A percentile compares a stretch with the other conserved stretches of the same genome.
Evolutionary conservation across 2,113 vertebrate species (phyloP).

Genomic region (Kryptolebias marmoratus): DNA sequence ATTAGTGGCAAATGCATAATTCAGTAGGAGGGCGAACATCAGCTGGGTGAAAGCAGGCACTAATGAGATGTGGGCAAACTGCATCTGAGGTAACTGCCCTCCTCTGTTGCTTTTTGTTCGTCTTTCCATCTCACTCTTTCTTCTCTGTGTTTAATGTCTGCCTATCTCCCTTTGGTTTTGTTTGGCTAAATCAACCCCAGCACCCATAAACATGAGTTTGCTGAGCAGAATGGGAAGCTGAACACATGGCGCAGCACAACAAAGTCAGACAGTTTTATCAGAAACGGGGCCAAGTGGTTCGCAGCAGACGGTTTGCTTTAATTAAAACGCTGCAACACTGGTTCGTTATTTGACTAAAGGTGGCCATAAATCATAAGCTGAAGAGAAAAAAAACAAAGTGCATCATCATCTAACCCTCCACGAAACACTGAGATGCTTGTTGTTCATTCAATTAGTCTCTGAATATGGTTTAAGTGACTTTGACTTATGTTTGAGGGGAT

Average conservation of each 20-base stretch:
- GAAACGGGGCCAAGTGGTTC: conserved; percentile 33
- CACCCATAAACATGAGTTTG: conserved; percentile 40
- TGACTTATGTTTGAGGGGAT: neutral
- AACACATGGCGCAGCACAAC: conserved; percentile 60
- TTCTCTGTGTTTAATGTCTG: conserved; percentile 46
- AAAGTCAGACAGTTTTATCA: conserved; percentile 58
- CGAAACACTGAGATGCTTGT: conserved; percentile 1
- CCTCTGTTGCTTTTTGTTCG: conserved; percentile 41
- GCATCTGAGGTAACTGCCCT: conserved; percentile 64
- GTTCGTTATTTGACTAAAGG: conserved; percentile 4
- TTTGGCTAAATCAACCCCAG: conserved; percentile 34
- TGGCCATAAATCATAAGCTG: conserved; percentile 12
- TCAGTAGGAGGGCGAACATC: conserved; percentile 69
- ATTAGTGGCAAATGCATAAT: conserved; percentile 77
- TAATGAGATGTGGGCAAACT: conserved; percentile 74
- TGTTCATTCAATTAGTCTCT: neutral
- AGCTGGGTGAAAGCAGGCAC: conserved; percentile 62
- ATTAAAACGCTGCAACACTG: conserved; percentile 12
- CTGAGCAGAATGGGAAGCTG: conserved; percentile 34
- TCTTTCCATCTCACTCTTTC: conserved; percentile 20
- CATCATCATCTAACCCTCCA: neutral
- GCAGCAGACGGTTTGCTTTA: conserved; percentile 17
- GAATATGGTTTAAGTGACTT: neutral
- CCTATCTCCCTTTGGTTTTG: conserved; percentile 13
- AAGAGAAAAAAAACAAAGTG: conserved; percentile 20